Evolutionary conservation across 2,797 vertebrate genomes (phyloP).

Genomic region (Semaprochilodus insignis): DNA sequence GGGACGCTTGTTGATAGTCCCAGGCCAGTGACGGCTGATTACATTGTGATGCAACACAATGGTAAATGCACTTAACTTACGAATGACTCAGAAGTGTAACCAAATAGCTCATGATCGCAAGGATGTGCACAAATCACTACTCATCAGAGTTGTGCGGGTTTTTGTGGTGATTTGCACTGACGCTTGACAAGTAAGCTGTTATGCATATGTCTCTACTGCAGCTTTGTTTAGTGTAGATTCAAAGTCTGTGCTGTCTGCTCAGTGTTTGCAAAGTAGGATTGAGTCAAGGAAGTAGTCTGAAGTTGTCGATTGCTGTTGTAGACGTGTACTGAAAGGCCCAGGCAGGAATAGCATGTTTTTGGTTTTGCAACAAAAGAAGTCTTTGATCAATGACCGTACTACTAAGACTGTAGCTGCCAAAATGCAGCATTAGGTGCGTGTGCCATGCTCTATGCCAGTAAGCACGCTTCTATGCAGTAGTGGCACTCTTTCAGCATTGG

Average conservation of each 20-base stretch:
- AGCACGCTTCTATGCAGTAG: background rate
- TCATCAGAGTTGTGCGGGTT: background rate
- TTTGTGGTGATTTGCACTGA: background rate
- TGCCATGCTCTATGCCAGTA: background rate
- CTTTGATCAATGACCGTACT: background rate
- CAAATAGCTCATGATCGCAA: background rate
- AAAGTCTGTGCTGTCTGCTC: background rate
- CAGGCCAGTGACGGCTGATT: background rate
- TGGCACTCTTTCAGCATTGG: background rate
- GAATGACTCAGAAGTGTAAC: background rate
- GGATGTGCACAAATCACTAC: background rate
- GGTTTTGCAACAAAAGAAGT: background rate
- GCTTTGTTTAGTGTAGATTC: background rate
- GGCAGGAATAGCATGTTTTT: background rate
- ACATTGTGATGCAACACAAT: background rate
- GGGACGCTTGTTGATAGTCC: background rate
- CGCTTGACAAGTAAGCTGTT: background rate
- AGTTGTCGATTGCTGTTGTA: background rate
- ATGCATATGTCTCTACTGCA: background rate
- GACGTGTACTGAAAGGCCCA: background rate
- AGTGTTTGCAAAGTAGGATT: background rate
- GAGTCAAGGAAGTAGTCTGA: slow-evolving; percentile 9
- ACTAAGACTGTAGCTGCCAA: background rate
- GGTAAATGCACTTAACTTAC: background rate
- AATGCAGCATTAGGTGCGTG: background rate